These are phyloP conservation scores for Circaetus cinerascens DNA, from an alignment of 2,113 vertebrate species.

Conservation along the genomic window DNA sequence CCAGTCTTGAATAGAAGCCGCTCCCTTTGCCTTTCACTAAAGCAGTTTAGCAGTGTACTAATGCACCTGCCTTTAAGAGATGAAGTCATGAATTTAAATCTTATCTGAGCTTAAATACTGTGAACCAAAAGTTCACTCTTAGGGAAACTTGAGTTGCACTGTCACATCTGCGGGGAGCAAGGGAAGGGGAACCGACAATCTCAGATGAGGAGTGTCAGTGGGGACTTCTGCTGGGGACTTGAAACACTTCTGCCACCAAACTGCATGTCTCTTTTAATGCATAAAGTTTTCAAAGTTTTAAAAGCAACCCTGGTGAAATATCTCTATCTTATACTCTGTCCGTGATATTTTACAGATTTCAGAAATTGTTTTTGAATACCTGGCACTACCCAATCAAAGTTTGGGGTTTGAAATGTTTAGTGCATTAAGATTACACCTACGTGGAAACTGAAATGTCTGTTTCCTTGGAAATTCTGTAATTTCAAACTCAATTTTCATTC, in stretches of 20 bases:
- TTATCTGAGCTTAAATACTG: neutral
- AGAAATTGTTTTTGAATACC: neutral
- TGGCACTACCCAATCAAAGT: neutral
- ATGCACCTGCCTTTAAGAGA: neutral
- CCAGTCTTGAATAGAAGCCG: neutral
- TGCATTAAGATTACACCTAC: neutral
- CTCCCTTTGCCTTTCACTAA: neutral
- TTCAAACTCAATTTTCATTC: neutral
- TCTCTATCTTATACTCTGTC: neutral
- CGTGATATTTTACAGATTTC: neutral
- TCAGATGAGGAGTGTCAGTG: neutral
- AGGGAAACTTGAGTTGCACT: accelerated
- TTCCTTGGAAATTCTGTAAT: constrained; percentile 12
- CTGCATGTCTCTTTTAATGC: neutral
- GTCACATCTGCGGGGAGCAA: neutral
- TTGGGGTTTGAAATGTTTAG: neutral
- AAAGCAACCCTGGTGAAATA: neutral
- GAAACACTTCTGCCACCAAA: neutral
- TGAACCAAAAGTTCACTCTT: neutral
- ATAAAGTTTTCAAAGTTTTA: neutral
- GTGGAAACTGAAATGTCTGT: neutral
- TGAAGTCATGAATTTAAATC: neutral
- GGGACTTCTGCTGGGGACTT: neutral
- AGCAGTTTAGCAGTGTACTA: neutral
- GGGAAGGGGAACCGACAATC: neutral